Base-by-base conservation (phyloP, 2,113 vertebrate genomes). In the Nanorana parkeri region DNA sequence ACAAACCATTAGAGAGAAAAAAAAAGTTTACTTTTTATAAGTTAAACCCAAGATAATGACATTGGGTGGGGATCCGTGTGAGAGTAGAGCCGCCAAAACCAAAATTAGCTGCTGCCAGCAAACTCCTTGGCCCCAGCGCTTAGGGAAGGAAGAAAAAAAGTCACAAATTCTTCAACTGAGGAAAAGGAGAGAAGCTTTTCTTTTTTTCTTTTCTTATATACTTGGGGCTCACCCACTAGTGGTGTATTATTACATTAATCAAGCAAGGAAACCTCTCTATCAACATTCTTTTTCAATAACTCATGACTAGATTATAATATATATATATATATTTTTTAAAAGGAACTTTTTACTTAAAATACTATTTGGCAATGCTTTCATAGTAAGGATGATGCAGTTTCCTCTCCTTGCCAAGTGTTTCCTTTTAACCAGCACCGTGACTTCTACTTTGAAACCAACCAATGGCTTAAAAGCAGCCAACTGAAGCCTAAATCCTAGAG, bases 21-120 rank as follows among this genome's bases (percentile, higher is more conserved):
- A 60, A 66, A 24, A 19, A 17, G 75, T 58, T 80, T 88, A 90
- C 90, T 86, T 90, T 88, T 86, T 93, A 91, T 92, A 94, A 95
- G 90, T 91, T 95, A 93, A 94, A 95, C 92, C 93, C 90, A 91
- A 93, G 93, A 95, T 95, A 96, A 97, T 94, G 95, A 96, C 92
- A 92, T 91, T 93, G 95, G 95, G 96, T 95, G 96, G 95, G 93
- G 95, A 95, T 86, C 91, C 84, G 92, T 88, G 89, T 81, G 92
- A 92, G 88, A 80, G 72, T 82, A 79, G 67, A 72, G 63, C 84
- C 88, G 95, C 95, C 96, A 97, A 97, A 75, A 96, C 95, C 94
- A 94, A 95, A 95, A 94, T 92, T 86, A 92, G 89, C 90, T 90
- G 89, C 11, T 75, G 95, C 95, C 96, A 96, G 96, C 91, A 93